A percentile compares a stretch with the other conserved stretches of the same genome.
Evolutionary conservation across 2,797 vertebrate genomes (phyloP).

Genomic region (Anguilla obscura): DNA sequence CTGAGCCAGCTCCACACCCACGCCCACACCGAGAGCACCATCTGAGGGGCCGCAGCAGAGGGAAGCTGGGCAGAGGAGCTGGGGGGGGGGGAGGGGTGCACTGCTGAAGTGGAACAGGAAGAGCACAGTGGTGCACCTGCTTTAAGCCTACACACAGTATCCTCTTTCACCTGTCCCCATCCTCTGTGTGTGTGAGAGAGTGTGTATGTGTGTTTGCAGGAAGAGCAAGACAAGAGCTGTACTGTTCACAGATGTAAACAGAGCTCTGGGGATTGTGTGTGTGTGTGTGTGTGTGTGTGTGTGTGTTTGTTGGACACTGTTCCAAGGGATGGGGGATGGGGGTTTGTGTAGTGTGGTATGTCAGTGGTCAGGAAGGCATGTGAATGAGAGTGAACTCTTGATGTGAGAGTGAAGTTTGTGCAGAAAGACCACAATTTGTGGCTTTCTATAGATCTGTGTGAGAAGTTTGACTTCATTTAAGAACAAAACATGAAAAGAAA

Average conservation of each 20-base stretch:
- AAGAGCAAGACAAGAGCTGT: neutral
- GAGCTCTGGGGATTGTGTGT: neutral
- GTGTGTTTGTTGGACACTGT: neutral
- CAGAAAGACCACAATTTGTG: neutral
- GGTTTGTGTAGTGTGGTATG: neutral
- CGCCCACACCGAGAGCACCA: constrained; percentile 79
- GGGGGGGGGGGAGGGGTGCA: neutral
- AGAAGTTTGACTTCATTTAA: neutral
- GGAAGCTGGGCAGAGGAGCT: constrained; percentile 26
- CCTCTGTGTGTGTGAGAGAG: neutral
- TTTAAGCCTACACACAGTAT: neutral
- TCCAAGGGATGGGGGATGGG: neutral
- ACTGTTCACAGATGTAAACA: neutral
- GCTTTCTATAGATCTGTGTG: neutral
- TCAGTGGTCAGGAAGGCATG: neutral
- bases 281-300: neutral
- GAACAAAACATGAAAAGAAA: neutral
- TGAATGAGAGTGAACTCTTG: neutral
- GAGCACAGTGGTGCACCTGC: neutral
- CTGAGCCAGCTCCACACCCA: constrained; percentile 44
- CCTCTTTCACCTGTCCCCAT: neutral
- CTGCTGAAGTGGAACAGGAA: neutral
- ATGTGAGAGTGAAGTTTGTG: neutral
- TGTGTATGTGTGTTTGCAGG: neutral
- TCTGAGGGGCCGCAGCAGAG: constrained; percentile 61